Percentiles rank a stretch among this genome's conserved stretches.
These are phyloP conservation scores for Asarcornis scutulata DNA, from an alignment of 2,113 vertebrate genomes.

Conservation along the genomic window DNA sequence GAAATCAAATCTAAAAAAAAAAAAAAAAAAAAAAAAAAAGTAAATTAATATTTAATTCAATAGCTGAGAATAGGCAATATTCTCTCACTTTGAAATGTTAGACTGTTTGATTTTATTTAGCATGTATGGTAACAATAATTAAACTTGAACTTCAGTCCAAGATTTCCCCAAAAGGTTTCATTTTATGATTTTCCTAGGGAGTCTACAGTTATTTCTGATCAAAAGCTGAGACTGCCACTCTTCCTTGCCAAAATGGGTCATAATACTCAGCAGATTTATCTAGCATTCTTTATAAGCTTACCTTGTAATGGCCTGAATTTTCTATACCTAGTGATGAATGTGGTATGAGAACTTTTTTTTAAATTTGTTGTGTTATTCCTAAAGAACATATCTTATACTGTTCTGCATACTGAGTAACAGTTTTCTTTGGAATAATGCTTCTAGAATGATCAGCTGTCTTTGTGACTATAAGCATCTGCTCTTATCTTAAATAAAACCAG, in stretches of 20 bases:
- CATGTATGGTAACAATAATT: neutral
- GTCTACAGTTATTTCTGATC: neutral
- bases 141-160: neutral
- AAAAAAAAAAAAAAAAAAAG: neutral
- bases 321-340: neutral
- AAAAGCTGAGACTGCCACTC: neutral
- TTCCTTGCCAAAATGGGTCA: conserved; percentile 7
- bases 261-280: neutral
- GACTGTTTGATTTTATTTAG: neutral
- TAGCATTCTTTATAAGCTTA: neutral
- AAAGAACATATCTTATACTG: neutral
- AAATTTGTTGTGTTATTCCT: neutral
- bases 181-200: neutral
- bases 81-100: neutral
- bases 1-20: neutral
- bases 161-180: neutral
- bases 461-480: neutral
- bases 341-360: neutral
- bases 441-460: fast-evolving
- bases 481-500: neutral
- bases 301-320: neutral
- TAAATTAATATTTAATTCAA: neutral
- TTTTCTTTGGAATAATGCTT: neutral
- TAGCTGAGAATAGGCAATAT: neutral
- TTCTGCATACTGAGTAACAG: neutral